Percentiles rank a stretch among this genome's conserved stretches.
Conservation (phyloP, 1,140 invertebrate genomes). For the Rhagoletis zephyria region DNA sequence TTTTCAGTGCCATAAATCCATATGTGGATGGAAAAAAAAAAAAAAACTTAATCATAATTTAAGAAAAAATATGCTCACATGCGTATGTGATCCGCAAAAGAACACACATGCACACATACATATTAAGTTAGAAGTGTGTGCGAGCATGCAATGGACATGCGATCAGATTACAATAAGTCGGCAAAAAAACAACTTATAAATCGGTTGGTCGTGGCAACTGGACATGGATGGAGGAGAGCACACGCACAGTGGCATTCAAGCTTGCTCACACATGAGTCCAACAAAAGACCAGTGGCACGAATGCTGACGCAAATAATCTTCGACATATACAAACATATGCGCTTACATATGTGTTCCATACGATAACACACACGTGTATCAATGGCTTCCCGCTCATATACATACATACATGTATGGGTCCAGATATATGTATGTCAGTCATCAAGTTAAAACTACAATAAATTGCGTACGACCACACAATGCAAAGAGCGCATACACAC, state of each 20-base stretch:
- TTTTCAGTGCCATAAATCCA: constrained; percentile 36
- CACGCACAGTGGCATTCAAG: background rate
- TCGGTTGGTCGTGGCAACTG: constrained; percentile 52
- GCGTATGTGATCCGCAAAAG: background rate
- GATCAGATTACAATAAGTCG: constrained; percentile 55
- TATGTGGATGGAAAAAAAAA: background rate
- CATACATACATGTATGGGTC: background rate
- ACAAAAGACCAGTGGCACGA: background rate
- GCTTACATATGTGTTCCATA: background rate
- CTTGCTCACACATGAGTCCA: constrained; percentile 14
- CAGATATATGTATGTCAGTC: background rate
- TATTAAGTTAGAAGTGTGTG: background rate
- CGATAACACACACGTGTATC: background rate
- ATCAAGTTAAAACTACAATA: constrained; percentile 38
- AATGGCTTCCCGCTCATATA: background rate
- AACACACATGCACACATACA: background rate
- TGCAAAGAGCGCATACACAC: background rate
- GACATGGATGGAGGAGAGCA: constrained; percentile 31
- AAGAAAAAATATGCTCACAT: constrained; percentile 53
- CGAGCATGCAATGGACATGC: constrained; percentile 54
- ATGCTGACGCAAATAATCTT: background rate
- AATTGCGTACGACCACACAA: constrained; percentile 42
- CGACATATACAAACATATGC: background rate
- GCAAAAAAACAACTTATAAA: background rate
- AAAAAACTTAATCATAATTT: constrained; percentile 42